Percentiles rank a stretch among this genome's conserved stretches.
Evolutionary conservation across 2,113 vertebrate genomes (phyloP).

Genomic region (Cryptotis parvus): DNA sequence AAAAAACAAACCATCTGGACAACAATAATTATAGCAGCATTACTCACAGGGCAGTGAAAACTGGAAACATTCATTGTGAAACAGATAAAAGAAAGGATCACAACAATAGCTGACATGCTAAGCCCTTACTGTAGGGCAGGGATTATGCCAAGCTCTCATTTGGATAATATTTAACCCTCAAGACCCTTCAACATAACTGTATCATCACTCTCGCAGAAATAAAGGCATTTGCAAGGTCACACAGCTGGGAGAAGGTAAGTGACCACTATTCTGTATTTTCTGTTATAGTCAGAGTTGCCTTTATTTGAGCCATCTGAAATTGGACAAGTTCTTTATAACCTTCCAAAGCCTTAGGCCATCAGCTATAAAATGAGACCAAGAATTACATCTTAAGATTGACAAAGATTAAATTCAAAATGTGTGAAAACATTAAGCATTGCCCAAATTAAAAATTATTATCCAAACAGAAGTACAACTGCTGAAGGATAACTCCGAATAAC

Average conservation of each 20-base stretch:
- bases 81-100: slow-evolving; percentile 27
- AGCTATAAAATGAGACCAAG: slow-evolving; percentile 26
- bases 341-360: not conserved
- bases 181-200: not conserved
- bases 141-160: not conserved
- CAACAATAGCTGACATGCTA: not conserved
- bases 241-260: not conserved
- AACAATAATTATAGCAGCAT: slow-evolving; percentile 53
- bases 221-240: not conserved
- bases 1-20: slow-evolving; percentile 41
- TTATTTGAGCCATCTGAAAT: not conserved
- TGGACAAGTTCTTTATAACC: slow-evolving; percentile 34
- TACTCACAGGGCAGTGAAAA: slow-evolving; percentile 50
- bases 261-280: not conserved
- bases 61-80: slow-evolving; percentile 33
- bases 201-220: not conserved
- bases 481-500: not conserved
- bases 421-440: not conserved
- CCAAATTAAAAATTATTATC: slow-evolving; percentile 31
- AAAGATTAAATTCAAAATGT: slow-evolving; percentile 37
- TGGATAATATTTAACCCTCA: slow-evolving; percentile 7
- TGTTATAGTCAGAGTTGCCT: not conserved
- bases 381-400: not conserved
- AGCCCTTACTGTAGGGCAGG: not conserved
- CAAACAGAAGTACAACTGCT: slow-evolving; percentile 5